phyloP scores from a whole-genome alignment of 2,113 vertebrate genomes.

The Theropithecus gelada region DNA sequence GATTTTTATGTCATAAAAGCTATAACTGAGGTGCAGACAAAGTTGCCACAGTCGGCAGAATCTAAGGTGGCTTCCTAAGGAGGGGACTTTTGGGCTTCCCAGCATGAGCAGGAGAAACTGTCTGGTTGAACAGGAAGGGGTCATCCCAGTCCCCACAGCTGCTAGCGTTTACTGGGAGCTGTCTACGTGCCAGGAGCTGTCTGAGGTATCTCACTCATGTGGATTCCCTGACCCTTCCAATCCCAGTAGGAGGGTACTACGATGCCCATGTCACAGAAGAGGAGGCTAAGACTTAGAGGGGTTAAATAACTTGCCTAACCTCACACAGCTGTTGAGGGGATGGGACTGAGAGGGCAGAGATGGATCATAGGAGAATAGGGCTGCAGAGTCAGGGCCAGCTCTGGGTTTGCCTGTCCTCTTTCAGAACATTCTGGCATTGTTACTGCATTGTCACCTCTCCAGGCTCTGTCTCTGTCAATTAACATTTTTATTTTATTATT shows the following conservation, averaged over 20 bases:
- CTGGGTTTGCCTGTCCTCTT: background rate
- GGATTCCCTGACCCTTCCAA: background rate
- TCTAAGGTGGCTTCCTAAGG: background rate
- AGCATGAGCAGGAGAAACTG: background rate
- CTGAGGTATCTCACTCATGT: fast-evolving
- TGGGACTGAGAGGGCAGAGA: background rate
- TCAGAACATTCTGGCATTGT: background rate
- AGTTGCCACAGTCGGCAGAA: background rate
- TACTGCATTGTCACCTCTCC: background rate
- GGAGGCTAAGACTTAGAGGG: background rate
- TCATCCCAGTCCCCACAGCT: background rate
- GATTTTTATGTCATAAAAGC: background rate
- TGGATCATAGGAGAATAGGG: fast-evolving
- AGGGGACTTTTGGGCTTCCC: background rate
- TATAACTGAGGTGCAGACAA: background rate
- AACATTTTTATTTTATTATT: no score
- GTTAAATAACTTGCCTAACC: background rate
- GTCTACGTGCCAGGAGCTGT: no score
- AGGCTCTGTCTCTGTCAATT: background rate
- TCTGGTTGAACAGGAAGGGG: background rate
- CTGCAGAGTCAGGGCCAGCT: background rate
- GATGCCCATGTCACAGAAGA: background rate
- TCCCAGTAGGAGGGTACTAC: fast-evolving
- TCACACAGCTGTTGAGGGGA: background rate
- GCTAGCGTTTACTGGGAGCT: fast-evolving